Evolutionary conservation across 2,888 invertebrate genomes (phyloP).

Genomic region (Sepiola atlantica): DNA sequence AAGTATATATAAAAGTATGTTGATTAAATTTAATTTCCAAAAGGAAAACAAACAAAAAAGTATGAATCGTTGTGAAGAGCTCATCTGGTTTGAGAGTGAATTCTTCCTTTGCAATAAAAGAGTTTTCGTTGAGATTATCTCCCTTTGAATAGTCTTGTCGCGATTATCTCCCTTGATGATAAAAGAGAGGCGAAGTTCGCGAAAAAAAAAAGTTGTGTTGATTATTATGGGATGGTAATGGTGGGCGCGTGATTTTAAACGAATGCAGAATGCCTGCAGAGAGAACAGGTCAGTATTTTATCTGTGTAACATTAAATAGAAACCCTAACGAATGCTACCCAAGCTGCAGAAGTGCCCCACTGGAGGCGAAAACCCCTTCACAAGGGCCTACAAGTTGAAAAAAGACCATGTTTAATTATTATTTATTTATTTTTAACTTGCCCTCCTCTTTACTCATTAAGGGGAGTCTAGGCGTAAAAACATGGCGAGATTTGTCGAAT

Average conservation of each 20-base stretch:
- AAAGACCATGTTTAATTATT: neutral
- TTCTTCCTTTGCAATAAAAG: too few species aligned
- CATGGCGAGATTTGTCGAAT: neutral
- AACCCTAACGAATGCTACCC: neutral
- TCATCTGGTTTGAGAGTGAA: too few species aligned
- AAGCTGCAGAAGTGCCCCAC: neutral
- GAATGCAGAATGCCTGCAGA: slow-evolving; percentile 70
- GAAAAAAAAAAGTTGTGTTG: slow-evolving; percentile 51
- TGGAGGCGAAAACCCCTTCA: neutral
- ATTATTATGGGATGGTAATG: slow-evolving; percentile 75
- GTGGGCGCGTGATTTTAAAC: slow-evolving; percentile 77
- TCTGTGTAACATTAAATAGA: neutral
- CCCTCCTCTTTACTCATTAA: neutral
- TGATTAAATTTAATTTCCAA: too few species aligned
- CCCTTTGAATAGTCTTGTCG: neutral
- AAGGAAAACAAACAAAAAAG: too few species aligned
- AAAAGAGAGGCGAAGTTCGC: slow-evolving; percentile 52
- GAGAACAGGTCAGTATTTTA: slow-evolving; percentile 53
- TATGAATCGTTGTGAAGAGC: too few species aligned
- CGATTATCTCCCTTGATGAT: neutral
- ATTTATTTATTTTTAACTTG: neutral
- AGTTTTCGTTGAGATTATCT: too few species aligned
- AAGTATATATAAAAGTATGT: too few species aligned
- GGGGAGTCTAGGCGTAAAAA: neutral
- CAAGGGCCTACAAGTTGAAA: neutral